phyloP scores from a whole-genome alignment of 2,797 vertebrate genomes.

The Microctenopoma stevenorrisi region DNA sequence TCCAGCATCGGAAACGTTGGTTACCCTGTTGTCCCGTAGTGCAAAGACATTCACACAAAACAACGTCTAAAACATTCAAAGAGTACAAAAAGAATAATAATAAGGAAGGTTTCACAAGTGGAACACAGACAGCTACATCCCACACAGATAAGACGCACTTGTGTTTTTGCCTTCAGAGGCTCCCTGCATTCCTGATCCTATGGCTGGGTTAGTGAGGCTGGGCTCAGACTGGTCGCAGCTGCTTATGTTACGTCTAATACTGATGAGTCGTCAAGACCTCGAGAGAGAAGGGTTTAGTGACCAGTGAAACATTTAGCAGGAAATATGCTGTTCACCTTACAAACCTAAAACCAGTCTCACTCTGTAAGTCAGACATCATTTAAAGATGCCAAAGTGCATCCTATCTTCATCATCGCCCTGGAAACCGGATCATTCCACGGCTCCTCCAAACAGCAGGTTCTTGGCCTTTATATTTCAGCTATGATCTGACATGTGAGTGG shows the following conservation, averaged over 20 bases:
- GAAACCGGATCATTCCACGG: background rate
- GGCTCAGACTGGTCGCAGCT: too few relatives aligned
- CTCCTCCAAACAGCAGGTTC: too few relatives aligned
- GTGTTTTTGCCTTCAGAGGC: slow-evolving; percentile 46
- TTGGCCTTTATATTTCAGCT: background rate
- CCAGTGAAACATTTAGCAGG: background rate
- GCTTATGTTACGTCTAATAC: too few relatives aligned
- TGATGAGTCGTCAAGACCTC: too few relatives aligned
- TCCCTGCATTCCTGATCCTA: slow-evolving; percentile 60
- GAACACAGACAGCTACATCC: slow-evolving; percentile 38
- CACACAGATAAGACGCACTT: slow-evolving; percentile 15
- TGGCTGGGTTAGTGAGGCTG: slow-evolving; percentile 38
- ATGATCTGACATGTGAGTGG: background rate
- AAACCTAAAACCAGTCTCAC: slow-evolving; percentile 9
- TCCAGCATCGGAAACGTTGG: slow-evolving; percentile 18
- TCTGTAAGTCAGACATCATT: slow-evolving; percentile 40
- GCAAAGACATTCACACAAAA: slow-evolving; percentile 39
- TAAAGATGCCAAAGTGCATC: slow-evolving; percentile 73
- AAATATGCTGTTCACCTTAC: background rate
- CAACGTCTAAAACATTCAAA: background rate
- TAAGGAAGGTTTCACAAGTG: background rate
- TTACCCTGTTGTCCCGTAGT: slow-evolving; percentile 73
- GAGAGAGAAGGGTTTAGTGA: too few relatives aligned
- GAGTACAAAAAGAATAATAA: background rate
- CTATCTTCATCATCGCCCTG: slow-evolving; percentile 21